Evolutionary conservation across 2,888 invertebrate species (phyloP).

Genomic region (Drosophila niveifrons): DNA sequence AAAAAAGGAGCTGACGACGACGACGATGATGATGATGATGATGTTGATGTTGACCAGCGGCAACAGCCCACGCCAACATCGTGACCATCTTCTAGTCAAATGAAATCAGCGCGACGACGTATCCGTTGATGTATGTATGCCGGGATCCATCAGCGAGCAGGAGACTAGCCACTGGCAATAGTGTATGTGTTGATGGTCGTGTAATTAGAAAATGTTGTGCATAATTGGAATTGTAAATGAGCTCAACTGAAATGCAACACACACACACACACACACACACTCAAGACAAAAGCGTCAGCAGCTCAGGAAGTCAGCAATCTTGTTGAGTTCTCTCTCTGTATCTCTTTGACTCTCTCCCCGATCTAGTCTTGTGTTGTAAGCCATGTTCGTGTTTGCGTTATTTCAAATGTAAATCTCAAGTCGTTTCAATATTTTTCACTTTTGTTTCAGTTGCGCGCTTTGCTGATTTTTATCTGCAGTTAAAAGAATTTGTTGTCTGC

Average conservation of each 20-base stretch:
- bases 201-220: conserved; percentile 82
- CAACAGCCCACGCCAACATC: conserved; percentile 54
- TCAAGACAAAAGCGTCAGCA: conserved; percentile 24
- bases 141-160: not conserved
- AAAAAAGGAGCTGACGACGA: not conserved
- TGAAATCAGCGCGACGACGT: conserved; percentile 79
- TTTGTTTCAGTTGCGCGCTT: conserved; percentile 66
- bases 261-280: conserved; percentile 12
- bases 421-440: conserved; percentile 70
- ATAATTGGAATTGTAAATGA: conserved; percentile 83
- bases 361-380: conserved; percentile 9
- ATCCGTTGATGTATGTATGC: conserved; percentile 51
- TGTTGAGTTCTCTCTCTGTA: conserved; percentile 26
- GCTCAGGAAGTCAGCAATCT: conserved; percentile 77
- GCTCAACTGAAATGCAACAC: conserved; percentile 47
- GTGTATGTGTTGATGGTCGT: conserved; percentile 71
- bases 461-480: conserved; percentile 78
- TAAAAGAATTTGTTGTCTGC: conserved; percentile 76
- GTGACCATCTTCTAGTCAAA: conserved; percentile 68
- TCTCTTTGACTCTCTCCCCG: not conserved
- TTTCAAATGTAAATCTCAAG: conserved; percentile 73
- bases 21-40: conserved; percentile 13
- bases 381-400: conserved; percentile 70
- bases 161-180: conserved; percentile 3
- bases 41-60: conserved; percentile 66